Evolutionary conservation across 2,113 vertebrate genomes (phyloP).

Genomic region (Oryzias celebensis): DNA sequence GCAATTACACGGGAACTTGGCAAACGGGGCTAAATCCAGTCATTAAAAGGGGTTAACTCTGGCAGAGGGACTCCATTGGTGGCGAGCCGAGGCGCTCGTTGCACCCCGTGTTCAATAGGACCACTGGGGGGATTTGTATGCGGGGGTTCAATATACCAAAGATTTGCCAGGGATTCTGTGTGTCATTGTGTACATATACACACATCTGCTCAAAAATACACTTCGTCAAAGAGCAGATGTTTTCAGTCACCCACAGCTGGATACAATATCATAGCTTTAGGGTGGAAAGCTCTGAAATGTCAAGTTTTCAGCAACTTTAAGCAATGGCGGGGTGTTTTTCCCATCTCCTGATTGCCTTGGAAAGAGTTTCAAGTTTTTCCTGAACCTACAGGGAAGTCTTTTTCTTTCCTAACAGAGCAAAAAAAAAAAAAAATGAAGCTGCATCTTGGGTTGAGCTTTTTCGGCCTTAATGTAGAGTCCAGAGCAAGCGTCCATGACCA

Average conservation of each 20-base stretch:
- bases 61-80: slow-evolving; percentile 55
- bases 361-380: slow-evolving; percentile 1
- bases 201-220: slow-evolving; percentile 56
- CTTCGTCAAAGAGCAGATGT: slow-evolving; percentile 56
- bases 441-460: slow-evolving; percentile 23
- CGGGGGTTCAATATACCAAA: slow-evolving; percentile 44
- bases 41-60: slow-evolving; percentile 71
- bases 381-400: neutral
- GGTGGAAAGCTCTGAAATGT: slow-evolving; percentile 43
- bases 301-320: slow-evolving; percentile 52
- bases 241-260: slow-evolving; percentile 61
- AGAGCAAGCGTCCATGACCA: slow-evolving; percentile 20
- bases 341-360: slow-evolving; percentile 1
- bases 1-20: slow-evolving; percentile 75
- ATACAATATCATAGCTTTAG: slow-evolving; percentile 50
- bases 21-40: slow-evolving; percentile 65
- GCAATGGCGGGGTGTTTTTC: slow-evolving; percentile 3
- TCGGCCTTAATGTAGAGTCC: slow-evolving; percentile 16
- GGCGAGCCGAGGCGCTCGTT: slow-evolving; percentile 38
- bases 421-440: slow-evolving; percentile 15
- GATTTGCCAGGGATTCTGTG: slow-evolving; percentile 48
- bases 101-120: slow-evolving; percentile 48
- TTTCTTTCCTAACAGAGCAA: neutral
- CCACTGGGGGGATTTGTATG: slow-evolving; percentile 25
- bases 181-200: slow-evolving; percentile 53